Percentiles rank a stretch among this genome's conserved stretches.
Evolutionary conservation across 1,140 invertebrate genomes (phyloP).

Genomic region (Drosophila ananassae): DNA sequence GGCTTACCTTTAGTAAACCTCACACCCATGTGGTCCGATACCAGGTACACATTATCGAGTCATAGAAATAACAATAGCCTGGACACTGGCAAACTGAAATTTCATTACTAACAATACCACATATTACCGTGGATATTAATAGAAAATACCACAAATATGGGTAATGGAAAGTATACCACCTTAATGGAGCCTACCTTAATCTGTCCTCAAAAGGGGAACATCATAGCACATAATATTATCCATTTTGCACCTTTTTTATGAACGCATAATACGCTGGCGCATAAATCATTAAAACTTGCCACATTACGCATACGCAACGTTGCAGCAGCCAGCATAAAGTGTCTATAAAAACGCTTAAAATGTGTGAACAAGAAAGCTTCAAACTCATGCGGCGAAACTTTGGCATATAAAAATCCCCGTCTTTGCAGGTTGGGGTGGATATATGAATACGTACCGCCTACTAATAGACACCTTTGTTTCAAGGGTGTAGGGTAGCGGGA

Average conservation of each 20-base stretch:
- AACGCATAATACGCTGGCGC: constrained; percentile 33
- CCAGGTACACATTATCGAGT: no score
- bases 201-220: constrained; percentile 5
- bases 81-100: background rate
- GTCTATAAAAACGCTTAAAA: constrained; percentile 73
- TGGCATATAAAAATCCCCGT: constrained; percentile 56
- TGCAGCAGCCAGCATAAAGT: constrained; percentile 63
- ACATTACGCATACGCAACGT: constrained; percentile 68
- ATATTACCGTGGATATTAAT: background rate
- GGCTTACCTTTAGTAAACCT: constrained; percentile 27
- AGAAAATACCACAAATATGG: background rate
- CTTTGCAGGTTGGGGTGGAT: constrained; percentile 4
- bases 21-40: background rate
- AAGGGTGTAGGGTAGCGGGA: background rate
- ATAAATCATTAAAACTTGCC: constrained; percentile 70
- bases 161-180: background rate
- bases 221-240: constrained; percentile 37
- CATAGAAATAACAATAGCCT: background rate
- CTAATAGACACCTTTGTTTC: constrained; percentile 42
- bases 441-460: constrained; percentile 10
- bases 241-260: constrained; percentile 41
- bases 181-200: background rate
- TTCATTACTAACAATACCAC: background rate
- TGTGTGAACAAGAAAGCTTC: constrained; percentile 56
- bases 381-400: constrained; percentile 58